Conservation (phyloP, 2,113 vertebrate genomes). For the Strix aluco region DNA sequence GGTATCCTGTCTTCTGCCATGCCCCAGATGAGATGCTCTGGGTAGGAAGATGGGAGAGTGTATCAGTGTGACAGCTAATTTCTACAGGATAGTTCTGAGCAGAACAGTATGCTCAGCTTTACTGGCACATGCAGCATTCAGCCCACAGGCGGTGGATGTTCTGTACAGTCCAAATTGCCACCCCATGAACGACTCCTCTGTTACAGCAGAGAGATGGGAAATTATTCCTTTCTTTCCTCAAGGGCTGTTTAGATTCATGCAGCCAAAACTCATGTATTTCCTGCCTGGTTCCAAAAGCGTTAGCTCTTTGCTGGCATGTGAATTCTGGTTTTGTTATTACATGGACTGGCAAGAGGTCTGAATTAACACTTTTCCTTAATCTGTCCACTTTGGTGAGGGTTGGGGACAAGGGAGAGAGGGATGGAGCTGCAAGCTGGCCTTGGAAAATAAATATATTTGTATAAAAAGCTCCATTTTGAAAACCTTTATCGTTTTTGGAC, state of each 20-base stretch:
- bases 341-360: neutral
- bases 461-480: neutral
- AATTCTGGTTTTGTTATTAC: neutral
- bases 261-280: neutral
- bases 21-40: neutral
- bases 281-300: neutral
- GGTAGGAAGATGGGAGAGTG: neutral
- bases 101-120: neutral
- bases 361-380: neutral
- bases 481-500: neutral
- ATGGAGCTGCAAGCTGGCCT: neutral
- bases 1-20: neutral
- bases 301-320: neutral
- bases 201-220: neutral
- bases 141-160: neutral
- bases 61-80: neutral
- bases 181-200: fast-evolving
- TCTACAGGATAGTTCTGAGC: neutral
- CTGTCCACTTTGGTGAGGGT: neutral
- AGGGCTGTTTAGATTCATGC: neutral
- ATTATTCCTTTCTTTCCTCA: neutral
- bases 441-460: neutral
- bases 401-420: neutral
- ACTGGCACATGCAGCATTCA: fast-evolving
- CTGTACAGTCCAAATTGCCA: fast-evolving